Evolutionary conservation across 2,113 vertebrate genomes (phyloP).

Genomic region (Leucosticte australis): DNA sequence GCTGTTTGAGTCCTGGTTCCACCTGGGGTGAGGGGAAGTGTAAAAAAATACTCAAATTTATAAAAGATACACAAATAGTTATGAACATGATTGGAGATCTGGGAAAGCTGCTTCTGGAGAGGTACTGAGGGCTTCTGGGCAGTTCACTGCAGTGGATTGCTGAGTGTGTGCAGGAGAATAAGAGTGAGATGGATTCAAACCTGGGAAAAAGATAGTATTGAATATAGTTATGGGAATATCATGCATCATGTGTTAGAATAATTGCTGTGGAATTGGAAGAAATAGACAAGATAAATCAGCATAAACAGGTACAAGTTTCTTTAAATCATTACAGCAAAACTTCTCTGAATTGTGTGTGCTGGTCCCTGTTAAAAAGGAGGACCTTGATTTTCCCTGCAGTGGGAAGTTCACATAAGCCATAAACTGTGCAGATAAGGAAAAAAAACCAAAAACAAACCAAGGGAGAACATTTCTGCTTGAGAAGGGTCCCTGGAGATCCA

Average conservation of each 20-base stretch:
- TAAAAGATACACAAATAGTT: neutral
- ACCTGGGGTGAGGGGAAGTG: accelerated
- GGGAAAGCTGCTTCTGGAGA: neutral
- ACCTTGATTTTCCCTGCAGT: neutral
- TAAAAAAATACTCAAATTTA: neutral
- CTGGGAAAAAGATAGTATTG: neutral
- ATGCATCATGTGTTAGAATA: neutral
- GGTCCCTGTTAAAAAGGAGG: neutral
- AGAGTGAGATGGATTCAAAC: neutral
- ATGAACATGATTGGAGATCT: neutral
- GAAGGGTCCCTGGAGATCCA: neutral
- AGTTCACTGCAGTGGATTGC: neutral
- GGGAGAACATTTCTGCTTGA: neutral
- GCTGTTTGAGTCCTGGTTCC: neutral
- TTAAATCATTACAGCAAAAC: neutral
- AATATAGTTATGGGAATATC: neutral
- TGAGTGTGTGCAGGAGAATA: neutral
- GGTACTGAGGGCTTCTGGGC: neutral
- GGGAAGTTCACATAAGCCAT: neutral
- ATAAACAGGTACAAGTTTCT: neutral
- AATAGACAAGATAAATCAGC: neutral
- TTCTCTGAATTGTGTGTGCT: neutral
- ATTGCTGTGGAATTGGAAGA: neutral
- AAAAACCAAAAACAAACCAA: neutral
- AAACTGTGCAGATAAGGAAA: neutral